A percentile compares a stretch with the other conserved stretches of the same genome.
phyloP scores from a whole-genome alignment of 2,888 invertebrate genomes.

The Theretra japonica region DNA sequence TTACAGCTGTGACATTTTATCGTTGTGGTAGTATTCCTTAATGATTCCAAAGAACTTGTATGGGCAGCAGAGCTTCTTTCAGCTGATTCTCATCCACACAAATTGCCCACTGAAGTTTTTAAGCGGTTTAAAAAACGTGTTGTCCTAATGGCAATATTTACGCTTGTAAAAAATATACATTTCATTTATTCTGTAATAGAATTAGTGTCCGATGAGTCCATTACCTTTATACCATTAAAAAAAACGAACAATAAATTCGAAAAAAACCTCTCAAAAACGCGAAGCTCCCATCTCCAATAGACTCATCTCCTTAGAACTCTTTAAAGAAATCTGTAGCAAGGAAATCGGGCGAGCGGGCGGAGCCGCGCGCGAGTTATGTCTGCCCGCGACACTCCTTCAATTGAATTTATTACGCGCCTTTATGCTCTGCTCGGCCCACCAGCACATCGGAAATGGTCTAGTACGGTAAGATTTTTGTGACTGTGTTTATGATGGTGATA shows the following conservation, averaged over 20 bases:
- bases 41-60: too few relatives aligned
- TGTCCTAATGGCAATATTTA: too few relatives aligned
- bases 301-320: constrained; percentile 38
- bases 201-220: too few relatives aligned
- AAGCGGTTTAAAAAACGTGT: too few relatives aligned
- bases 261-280: not conserved
- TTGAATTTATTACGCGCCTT: constrained; percentile 73
- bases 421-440: constrained; percentile 45
- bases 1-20: too few relatives aligned
- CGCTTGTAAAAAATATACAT: too few relatives aligned
- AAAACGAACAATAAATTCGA: not conserved
- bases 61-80: too few relatives aligned
- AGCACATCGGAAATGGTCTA: constrained; percentile 50
- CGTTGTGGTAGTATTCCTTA: too few relatives aligned
- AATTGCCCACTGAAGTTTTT: too few relatives aligned
- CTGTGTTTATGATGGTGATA: not conserved
- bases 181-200: too few relatives aligned
- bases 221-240: too few relatives aligned
- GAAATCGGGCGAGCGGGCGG: constrained; percentile 49
- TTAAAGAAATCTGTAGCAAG: constrained; percentile 66
- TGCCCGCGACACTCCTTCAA: constrained; percentile 69
- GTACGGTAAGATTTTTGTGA: constrained; percentile 41
- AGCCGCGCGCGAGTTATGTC: constrained; percentile 59
- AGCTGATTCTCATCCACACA: too few relatives aligned
- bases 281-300: not conserved